phyloP scores from a whole-genome alignment of 2,797 vertebrate genomes.

The Cyclopterus lumpus region DNA sequence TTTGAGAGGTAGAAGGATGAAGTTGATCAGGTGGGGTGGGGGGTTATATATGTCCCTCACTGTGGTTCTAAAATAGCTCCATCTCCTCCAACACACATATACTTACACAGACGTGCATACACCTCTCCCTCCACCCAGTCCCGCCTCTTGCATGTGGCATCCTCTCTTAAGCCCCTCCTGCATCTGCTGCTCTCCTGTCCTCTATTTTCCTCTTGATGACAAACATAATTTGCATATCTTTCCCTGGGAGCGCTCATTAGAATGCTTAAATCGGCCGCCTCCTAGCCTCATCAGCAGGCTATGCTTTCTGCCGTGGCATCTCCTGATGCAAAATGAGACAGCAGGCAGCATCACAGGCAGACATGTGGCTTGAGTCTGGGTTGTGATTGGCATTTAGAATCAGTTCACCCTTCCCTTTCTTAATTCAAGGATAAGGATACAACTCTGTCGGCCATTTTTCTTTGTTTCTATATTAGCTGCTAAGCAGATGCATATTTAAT shows the following conservation, averaged over 20 bases:
- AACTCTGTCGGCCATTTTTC: conserved; percentile 74
- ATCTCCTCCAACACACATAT: conserved; percentile 36
- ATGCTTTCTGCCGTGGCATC: conserved; percentile 73
- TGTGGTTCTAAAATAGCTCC: conserved; percentile 42
- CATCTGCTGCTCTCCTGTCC: conserved; percentile 80
- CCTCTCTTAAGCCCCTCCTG: conserved; percentile 74
- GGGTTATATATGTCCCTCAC: conserved; percentile 56
- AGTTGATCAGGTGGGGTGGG: conserved; percentile 28
- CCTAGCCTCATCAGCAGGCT: conserved; percentile 67
- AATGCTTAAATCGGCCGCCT: conserved; percentile 79
- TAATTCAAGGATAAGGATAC: conserved; percentile 75
- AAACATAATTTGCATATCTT: conserved; percentile 84
- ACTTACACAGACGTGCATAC: conserved; percentile 36
- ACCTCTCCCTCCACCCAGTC: conserved; percentile 64
- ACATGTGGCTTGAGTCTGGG: conserved; percentile 77
- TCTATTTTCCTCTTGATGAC: conserved; percentile 81
- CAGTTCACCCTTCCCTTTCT: conserved; percentile 69
- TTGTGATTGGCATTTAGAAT: conserved; percentile 81
- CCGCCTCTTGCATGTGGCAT: conserved; percentile 67
- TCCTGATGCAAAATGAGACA: conserved; percentile 75
- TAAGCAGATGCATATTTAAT: conserved; percentile 32
- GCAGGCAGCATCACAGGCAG: conserved; percentile 73
- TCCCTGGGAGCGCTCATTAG: conserved; percentile 79
- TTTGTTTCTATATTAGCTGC: conserved; percentile 70
- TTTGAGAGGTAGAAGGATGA: conserved; percentile 16